These are phyloP conservation scores for Verasper variegatus DNA, from an alignment of 2,113 vertebrate species.

Conservation along the genomic window DNA sequence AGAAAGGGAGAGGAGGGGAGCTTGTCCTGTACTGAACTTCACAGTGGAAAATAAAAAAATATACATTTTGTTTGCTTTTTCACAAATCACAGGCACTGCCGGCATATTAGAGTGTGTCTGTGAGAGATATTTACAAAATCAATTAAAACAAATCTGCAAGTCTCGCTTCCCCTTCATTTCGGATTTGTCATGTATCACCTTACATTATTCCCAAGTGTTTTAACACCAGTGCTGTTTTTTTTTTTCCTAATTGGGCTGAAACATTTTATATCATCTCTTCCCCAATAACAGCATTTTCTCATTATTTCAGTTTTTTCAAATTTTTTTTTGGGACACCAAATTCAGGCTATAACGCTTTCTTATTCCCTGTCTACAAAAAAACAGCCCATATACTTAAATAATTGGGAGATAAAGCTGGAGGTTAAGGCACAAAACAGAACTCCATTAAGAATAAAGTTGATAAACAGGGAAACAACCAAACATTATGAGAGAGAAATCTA, in stretches of 20 bases:
- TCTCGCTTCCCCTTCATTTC: background rate
- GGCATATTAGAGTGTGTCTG: slow-evolving; percentile 15
- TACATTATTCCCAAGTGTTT: slow-evolving; percentile 5
- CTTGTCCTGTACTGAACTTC: slow-evolving; percentile 34
- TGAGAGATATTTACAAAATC: slow-evolving; percentile 24
- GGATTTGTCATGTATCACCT: slow-evolving; percentile 18
- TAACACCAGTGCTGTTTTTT: slow-evolving; percentile 60
- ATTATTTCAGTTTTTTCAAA: slow-evolving; percentile 35
- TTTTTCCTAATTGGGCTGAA: slow-evolving; percentile 14
- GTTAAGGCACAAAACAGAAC: slow-evolving; percentile 75
- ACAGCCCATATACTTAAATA: slow-evolving; percentile 27
- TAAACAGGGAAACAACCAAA: slow-evolving; percentile 57
- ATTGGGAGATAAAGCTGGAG: slow-evolving; percentile 39
- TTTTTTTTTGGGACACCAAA: slow-evolving; percentile 41
- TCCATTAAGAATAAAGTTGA: slow-evolving; percentile 52
- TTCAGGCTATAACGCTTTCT: slow-evolving; percentile 39
- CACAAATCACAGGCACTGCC: slow-evolving; percentile 54
- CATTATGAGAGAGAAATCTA: slow-evolving; percentile 22
- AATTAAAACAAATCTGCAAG: slow-evolving; percentile 38
- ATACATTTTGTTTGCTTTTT: slow-evolving; percentile 17
- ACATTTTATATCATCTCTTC: background rate
- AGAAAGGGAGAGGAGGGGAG: background rate
- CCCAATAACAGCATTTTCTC: slow-evolving; percentile 37
- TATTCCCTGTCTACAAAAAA: slow-evolving; percentile 38
- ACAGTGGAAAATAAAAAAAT: slow-evolving; percentile 58